Percentiles rank a stretch among this genome's conserved stretches.
Evolutionary conservation across 2,797 vertebrate genomes (phyloP).

Genomic region (Urosaurus nigricauda): DNA sequence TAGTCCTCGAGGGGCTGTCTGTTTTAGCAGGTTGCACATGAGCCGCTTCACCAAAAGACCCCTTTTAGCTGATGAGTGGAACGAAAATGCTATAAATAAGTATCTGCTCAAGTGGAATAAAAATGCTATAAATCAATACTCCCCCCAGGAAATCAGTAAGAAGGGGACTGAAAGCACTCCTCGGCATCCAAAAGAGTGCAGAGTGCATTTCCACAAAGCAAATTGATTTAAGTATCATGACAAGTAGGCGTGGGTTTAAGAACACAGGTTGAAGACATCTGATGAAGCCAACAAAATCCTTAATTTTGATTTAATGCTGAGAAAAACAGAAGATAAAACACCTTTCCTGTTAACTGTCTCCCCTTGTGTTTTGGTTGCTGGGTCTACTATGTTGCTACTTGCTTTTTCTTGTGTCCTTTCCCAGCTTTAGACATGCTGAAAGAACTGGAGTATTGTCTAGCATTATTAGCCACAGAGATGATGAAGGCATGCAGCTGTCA

Average conservation of each 20-base stretch:
- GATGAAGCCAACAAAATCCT: no score
- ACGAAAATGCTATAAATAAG: no score
- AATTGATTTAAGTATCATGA: neutral
- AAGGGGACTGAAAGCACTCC: no score
- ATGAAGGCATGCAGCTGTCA: constrained; percentile 64
- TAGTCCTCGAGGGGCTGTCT: no score
- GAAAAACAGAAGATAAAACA: neutral
- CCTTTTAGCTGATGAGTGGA: no score
- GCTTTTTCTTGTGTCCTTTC: constrained; percentile 30
- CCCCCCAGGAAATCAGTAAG: no score
- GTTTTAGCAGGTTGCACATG: no score
- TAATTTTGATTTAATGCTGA: neutral
- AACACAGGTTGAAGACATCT: neutral
- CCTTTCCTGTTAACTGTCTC: neutral
- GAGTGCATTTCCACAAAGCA: neutral
- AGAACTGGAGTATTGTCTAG: constrained; percentile 51
- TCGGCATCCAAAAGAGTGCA: neutral
- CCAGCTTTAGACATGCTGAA: constrained; percentile 19
- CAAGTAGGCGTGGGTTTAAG: neutral
- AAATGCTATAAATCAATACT: no score
- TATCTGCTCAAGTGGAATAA: no score
- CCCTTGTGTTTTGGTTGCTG: constrained; percentile 22
- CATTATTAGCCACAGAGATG: constrained; percentile 18
- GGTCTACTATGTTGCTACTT: constrained; percentile 52
- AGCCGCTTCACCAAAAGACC: no score